These are phyloP conservation scores for Bergia sp. DNA, from an alignment of 92 coral and sea anemone species.

Conservation along the genomic window DNA sequence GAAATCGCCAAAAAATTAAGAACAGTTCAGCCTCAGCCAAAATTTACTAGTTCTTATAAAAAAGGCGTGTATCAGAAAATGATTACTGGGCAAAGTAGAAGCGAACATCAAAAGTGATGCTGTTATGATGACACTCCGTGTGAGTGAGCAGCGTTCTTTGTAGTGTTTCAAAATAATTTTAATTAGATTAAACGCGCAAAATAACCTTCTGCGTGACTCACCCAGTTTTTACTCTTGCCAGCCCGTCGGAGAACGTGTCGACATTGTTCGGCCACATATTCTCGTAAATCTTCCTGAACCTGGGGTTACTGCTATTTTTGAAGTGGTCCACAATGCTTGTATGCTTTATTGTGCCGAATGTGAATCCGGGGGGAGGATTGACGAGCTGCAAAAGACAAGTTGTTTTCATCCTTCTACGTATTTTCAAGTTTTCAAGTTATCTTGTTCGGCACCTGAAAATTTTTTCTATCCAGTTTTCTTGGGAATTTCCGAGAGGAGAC, in stretches of 20 bases:
- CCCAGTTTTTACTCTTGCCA: conserved; percentile 74
- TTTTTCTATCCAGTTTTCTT: neutral
- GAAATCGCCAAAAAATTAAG: no score
- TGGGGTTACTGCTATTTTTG: conserved; percentile 66
- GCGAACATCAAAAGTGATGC: no score
- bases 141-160: no score
- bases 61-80: no score
- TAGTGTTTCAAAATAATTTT: neutral
- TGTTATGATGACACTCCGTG: no score
- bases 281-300: conserved; percentile 64
- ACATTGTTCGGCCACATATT: conserved; percentile 77
- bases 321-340: conserved; percentile 90
- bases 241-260: conserved; percentile 71
- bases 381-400: conserved; percentile 56
- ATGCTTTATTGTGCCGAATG: conserved; percentile 80
- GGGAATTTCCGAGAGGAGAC: no score
- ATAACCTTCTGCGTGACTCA: conserved; percentile 27
- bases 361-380: conserved; percentile 81
- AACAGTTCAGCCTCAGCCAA: no score
- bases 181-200: no score
- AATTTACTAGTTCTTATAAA: no score
- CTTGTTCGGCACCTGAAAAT: neutral
- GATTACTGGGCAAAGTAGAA: no score
- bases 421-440: neutral
- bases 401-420: neutral